Conservation (phyloP, 1,140 invertebrate genomes). For the Drosophila ogumai region DNA sequence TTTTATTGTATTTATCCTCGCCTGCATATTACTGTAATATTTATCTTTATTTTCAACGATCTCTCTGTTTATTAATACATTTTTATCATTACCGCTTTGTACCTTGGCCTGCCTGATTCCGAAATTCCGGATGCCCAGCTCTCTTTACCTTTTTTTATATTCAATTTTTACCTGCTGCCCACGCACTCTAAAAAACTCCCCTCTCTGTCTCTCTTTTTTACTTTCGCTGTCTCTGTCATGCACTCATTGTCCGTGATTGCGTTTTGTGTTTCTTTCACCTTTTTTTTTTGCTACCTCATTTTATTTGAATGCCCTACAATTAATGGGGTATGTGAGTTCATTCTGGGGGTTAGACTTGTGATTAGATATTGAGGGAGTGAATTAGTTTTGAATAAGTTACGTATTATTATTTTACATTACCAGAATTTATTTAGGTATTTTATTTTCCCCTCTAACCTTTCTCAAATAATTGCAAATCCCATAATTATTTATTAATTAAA, state of each 20-base stretch:
- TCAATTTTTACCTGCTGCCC: slow-evolving; percentile 55
- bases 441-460: background rate
- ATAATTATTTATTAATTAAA: slow-evolving; percentile 2
- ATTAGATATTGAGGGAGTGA: background rate
- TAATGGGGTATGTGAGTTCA: background rate
- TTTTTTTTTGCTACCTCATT: slow-evolving; percentile 9
- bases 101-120: slow-evolving; percentile 20
- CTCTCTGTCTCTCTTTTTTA: slow-evolving; percentile 28
- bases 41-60: slow-evolving; percentile 17
- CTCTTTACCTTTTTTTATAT: slow-evolving; percentile 26
- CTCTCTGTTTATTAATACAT: slow-evolving; percentile 43
- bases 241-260: slow-evolving; percentile 64
- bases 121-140: slow-evolving; percentile 19
- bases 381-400: background rate
- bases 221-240: slow-evolving; percentile 35
- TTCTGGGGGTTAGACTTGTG: background rate
- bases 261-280: slow-evolving; percentile 47
- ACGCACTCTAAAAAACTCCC: slow-evolving; percentile 12
- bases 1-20: slow-evolving; percentile 7
- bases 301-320: background rate
- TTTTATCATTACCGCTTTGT: slow-evolving; percentile 45
- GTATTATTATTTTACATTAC: background rate
- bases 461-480: background rate
- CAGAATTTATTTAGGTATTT: no score
- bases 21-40: slow-evolving; percentile 27